Percentiles rank a stretch among this genome's conserved stretches.
Evolutionary conservation across 2,888 invertebrate species (phyloP).

Genomic region (Sisyra nigra): DNA sequence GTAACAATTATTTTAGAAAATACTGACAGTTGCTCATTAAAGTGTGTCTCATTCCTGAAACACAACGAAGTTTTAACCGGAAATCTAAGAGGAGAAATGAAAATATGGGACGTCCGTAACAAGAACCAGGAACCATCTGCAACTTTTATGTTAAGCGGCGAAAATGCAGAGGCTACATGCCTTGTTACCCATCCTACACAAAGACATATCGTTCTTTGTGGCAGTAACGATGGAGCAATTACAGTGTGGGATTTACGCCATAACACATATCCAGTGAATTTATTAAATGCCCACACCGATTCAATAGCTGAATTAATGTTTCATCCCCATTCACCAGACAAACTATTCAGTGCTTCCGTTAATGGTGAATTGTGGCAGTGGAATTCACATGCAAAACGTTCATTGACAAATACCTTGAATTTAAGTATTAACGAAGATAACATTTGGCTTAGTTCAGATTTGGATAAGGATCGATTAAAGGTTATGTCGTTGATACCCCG

Average conservation of each 20-base stretch:
- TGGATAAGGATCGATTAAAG: constrained; percentile 50
- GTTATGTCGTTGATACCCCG: constrained; percentile 58
- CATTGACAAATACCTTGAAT: constrained; percentile 11
- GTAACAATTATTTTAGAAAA: constrained; percentile 30
- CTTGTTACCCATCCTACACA: constrained; percentile 76
- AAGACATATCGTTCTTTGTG: constrained; percentile 66
- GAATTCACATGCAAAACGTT: constrained; percentile 40
- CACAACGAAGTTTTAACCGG: constrained; percentile 64
- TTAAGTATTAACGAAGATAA: constrained; percentile 22
- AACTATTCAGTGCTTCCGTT: constrained; percentile 64
- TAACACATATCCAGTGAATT: constrained; percentile 65
- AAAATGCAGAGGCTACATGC: constrained; percentile 56
- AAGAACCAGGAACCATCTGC: constrained; percentile 43
- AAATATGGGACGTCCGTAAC: constrained; percentile 70
- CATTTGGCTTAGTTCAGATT: constrained; percentile 52
- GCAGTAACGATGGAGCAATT: constrained; percentile 72
- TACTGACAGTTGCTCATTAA: constrained; percentile 69
- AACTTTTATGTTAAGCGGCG: constrained; percentile 52
- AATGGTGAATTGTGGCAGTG: constrained; percentile 84
- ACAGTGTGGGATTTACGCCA: constrained; percentile 84
- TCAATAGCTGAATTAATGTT: constrained; percentile 75
- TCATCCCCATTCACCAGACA: constrained; percentile 71
- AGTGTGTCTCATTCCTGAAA: constrained; percentile 57
- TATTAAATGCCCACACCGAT: constrained; percentile 60
- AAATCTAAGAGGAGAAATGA: constrained; percentile 78